Conservation (phyloP, 1,140 invertebrate genomes). For the Branchinecta lindahli region DNA sequence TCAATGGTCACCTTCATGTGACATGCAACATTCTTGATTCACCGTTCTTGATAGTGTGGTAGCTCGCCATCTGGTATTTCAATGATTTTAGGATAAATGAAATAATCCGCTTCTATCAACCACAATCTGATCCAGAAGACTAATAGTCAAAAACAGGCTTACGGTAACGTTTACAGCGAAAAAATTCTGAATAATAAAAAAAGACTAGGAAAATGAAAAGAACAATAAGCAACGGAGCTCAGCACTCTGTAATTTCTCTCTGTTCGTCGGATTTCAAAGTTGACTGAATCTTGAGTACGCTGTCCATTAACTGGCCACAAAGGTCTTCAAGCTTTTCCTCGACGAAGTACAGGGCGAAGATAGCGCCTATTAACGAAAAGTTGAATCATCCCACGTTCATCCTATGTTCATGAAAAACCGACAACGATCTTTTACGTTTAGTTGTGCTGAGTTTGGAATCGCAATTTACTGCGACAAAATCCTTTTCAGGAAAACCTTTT, state of each 20-base stretch:
- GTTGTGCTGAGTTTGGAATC: background rate
- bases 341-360: background rate
- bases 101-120: too few species aligned
- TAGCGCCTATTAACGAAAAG: background rate
- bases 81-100: too few species aligned
- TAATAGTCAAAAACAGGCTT: too few species aligned
- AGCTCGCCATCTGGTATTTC: too few species aligned
- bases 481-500: background rate
- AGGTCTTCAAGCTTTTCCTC: background rate
- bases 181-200: background rate
- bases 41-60: too few species aligned
- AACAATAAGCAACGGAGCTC: background rate
- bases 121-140: too few species aligned
- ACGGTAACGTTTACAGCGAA: too few species aligned
- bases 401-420: background rate
- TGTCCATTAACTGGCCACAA: background rate
- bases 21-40: too few species aligned
- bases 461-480: background rate
- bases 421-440: background rate
- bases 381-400: background rate
- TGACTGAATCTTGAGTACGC: background rate
- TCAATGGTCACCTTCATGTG: too few species aligned
- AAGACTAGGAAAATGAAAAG: background rate
- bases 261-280: background rate
- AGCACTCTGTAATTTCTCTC: background rate